Conservation (phyloP, 2,797 vertebrate species). For the Gymnocypris eckloni region DNA sequence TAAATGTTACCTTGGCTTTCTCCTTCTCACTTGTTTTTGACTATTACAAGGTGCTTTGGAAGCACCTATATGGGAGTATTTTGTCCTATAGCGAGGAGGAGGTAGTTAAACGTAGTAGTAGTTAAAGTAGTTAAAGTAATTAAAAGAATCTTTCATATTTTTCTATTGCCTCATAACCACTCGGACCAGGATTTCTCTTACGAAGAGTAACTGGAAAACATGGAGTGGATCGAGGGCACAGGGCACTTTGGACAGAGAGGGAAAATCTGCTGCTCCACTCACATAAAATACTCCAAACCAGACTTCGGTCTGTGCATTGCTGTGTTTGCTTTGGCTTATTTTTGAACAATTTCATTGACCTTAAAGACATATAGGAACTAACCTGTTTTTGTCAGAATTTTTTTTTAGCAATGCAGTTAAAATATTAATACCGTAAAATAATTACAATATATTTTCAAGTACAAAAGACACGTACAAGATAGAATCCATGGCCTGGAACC, state of each 20-base stretch:
- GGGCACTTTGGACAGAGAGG: background rate
- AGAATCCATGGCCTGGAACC: background rate
- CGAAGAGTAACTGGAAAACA: background rate
- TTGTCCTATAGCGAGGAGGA: background rate
- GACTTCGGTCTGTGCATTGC: background rate
- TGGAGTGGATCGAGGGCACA: background rate
- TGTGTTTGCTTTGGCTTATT: background rate
- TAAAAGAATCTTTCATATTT: background rate
- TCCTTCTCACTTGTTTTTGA: no score
- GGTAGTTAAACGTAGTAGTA: background rate
- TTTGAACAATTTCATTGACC: background rate
- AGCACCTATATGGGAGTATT: no score
- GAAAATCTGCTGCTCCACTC: background rate
- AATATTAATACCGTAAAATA: background rate
- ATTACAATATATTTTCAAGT: background rate
- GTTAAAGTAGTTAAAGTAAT: no score
- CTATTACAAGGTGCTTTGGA: no score
- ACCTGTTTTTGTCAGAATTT: background rate
- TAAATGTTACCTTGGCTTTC: no score
- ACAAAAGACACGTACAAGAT: background rate
- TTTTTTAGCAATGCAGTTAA: background rate
- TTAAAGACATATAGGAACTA: background rate
- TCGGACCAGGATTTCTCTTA: background rate
- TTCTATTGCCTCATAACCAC: background rate
- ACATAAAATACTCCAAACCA: background rate